Evolutionary conservation across 2,888 invertebrate species (phyloP), one percentile per base, ranked within the genome.

Genomic region (Chorisops tibialis): DNA sequence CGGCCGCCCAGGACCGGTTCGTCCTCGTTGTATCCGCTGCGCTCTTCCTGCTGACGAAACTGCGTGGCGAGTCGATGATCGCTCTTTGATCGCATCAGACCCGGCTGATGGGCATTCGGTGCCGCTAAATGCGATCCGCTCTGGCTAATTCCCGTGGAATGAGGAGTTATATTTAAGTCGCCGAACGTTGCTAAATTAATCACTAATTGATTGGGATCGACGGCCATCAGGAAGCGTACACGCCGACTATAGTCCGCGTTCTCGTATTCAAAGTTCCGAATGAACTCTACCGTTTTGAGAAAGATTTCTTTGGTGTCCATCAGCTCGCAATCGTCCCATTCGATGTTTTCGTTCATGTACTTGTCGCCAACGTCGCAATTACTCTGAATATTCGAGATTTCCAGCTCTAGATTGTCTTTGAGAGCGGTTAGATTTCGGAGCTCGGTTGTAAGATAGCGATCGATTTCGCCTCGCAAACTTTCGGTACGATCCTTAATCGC

Each of bases 361-460:
- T 94, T 94, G 78, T 97, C 96, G 52, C 94, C 93, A 73, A 96
- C 83, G 78, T 97, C 96, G 80, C 96, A 96, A 79, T 97, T 98
- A 75, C 96, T 95, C 74, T 89, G 87, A 72, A 98, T 94, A 79
- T 97, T 98, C 69, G 89, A 87, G 74, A 96, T 89, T 80, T 99
- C 98, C 75, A 90, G 85, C 76, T 96, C 96, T 70, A 98, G 81
- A 79, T 94, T 96, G 77, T 94, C 94, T 80, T 95, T 94, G 56
- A 96, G 83, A 68, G 90, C 87, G 61, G 88, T 88, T 65, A 96
- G 81, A 71, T 90, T 89, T 70, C 93, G 85, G 71, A 92, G 82
- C 81, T 98, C 98, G 35, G 88, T 89, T 60, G 89, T 86, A 72
- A 93, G 81, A 79, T 96, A 98, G 69, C 91, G 88, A 75, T 98